phyloP scores from a whole-genome alignment of 2,888 invertebrate genomes.

The Cistogaster globosa region DNA sequence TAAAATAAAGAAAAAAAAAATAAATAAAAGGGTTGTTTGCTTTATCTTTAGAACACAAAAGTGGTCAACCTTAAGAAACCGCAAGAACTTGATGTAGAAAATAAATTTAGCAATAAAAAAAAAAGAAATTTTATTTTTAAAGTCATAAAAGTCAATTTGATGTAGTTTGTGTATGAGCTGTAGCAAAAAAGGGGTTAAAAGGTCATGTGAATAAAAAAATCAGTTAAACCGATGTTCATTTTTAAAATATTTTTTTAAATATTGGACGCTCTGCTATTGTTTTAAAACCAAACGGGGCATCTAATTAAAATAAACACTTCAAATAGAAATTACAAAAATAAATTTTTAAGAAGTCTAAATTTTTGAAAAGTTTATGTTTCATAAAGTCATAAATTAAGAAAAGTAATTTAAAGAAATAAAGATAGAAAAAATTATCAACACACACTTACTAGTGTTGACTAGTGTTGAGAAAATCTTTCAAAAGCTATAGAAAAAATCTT shows the following conservation, averaged over 20 bases:
- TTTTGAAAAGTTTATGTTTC: neutral
- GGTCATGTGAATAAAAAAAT: slow-evolving; percentile 72
- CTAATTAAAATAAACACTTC: slow-evolving; percentile 60
- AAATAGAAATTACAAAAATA: neutral
- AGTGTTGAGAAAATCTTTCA: too few relatives aligned
- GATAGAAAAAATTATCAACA: too few relatives aligned
- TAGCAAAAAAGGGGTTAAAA: slow-evolving; percentile 73
- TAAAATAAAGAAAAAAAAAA: neutral
- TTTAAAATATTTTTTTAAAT: slow-evolving; percentile 49
- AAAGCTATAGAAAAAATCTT: too few relatives aligned
- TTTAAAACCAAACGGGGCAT: neutral
- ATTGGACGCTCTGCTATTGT: slow-evolving; percentile 5
- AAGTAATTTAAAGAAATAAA: too few relatives aligned
- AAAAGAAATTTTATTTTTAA: slow-evolving; percentile 43
- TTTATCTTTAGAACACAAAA: slow-evolving; percentile 64
- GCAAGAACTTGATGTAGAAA: slow-evolving; percentile 68
- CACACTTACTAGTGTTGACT: too few relatives aligned
- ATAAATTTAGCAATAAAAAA: slow-evolving; percentile 63
- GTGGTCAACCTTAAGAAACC: slow-evolving; percentile 80
- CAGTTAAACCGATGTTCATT: too few relatives aligned
- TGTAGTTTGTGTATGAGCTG: slow-evolving; percentile 9
- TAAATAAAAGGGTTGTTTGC: slow-evolving; percentile 46
- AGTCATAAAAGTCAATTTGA: slow-evolving; percentile 57
- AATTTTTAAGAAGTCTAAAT: neutral
- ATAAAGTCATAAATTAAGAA: neutral